phyloP scores from a whole-genome alignment of 2,888 invertebrate species.

The Tanytarsus gracilentus region DNA sequence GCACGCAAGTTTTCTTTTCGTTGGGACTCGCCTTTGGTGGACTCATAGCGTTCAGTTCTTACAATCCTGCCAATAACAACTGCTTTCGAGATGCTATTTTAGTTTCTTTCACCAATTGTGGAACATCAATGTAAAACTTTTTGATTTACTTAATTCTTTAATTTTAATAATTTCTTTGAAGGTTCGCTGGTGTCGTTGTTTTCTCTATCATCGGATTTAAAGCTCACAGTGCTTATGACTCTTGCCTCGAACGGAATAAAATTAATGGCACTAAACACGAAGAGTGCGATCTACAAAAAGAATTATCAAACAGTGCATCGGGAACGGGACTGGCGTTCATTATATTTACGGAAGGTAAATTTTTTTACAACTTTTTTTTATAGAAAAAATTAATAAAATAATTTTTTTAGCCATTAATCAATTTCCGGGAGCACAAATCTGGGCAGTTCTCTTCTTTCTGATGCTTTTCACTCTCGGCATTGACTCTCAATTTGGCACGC shows the following conservation, averaged over 20 bases:
- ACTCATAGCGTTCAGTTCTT: constrained; percentile 90
- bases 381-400: too few relatives aligned
- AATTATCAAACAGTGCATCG: constrained; percentile 84
- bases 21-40: constrained; percentile 93
- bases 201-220: constrained; percentile 93
- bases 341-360: constrained; percentile 94
- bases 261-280: constrained; percentile 52
- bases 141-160: neutral
- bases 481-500: constrained; percentile 91
- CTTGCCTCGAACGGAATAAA: constrained; percentile 43
- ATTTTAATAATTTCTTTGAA: constrained; percentile 1
- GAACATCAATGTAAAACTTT: constrained; percentile 65
- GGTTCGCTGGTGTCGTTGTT: constrained; percentile 88
- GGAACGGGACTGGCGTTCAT: constrained; percentile 95
- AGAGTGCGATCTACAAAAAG: constrained; percentile 73
- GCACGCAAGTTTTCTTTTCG: constrained; percentile 96
- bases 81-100: constrained; percentile 88
- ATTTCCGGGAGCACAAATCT: constrained; percentile 91
- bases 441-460: constrained; percentile 92
- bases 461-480: constrained; percentile 96
- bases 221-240: constrained; percentile 43
- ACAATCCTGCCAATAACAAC: constrained; percentile 94
- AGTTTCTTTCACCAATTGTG: constrained; percentile 86
- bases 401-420: constrained; percentile 98
- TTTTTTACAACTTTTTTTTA: too few relatives aligned